phyloP scores from a whole-genome alignment of 2,888 invertebrate genomes.

The Mesorhabditis spiculigera region DNA sequence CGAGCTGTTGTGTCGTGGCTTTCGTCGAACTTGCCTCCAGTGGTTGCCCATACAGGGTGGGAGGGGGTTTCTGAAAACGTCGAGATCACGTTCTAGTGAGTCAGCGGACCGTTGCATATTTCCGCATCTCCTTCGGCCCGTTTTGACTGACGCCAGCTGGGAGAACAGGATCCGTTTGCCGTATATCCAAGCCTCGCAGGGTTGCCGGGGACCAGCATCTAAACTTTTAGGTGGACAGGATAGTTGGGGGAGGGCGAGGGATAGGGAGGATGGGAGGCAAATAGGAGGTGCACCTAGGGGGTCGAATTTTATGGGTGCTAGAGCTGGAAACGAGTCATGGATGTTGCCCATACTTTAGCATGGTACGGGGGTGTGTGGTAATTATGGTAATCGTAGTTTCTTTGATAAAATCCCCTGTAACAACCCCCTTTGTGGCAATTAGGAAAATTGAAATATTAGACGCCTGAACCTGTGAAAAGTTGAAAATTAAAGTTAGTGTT shows the following conservation, averaged over 20 bases:
- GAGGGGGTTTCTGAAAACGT: not conserved
- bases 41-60: not conserved
- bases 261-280: conserved; percentile 8
- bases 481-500: too few species aligned
- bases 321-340: too few species aligned
- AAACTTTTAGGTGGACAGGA: not conserved
- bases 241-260: not conserved
- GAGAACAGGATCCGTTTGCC: conserved; percentile 27
- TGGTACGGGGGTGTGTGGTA: too few species aligned
- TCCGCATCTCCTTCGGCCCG: conserved; percentile 14
- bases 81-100: not conserved
- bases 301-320: too few species aligned
- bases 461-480: too few species aligned
- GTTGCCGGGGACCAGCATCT: conserved; percentile 41
- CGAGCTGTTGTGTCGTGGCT: not conserved
- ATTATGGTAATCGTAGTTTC: too few species aligned
- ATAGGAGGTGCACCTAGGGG: too few species aligned
- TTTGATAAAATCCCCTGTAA: too few species aligned
- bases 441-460: too few species aligned
- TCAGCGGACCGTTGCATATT: conserved; percentile 8
- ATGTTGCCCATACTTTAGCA: too few species aligned
- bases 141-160: too few species aligned
- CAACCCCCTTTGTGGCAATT: too few species aligned
- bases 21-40: not conserved
- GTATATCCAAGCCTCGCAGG: conserved; percentile 31